A percentile compares a stretch with the other conserved stretches of the same genome.
These are phyloP conservation scores for Clytia hemisphaerica DNA, from an alignment of 30 jellyfish, hydroid and myxozoan genomes.

Conservation along the genomic window DNA sequence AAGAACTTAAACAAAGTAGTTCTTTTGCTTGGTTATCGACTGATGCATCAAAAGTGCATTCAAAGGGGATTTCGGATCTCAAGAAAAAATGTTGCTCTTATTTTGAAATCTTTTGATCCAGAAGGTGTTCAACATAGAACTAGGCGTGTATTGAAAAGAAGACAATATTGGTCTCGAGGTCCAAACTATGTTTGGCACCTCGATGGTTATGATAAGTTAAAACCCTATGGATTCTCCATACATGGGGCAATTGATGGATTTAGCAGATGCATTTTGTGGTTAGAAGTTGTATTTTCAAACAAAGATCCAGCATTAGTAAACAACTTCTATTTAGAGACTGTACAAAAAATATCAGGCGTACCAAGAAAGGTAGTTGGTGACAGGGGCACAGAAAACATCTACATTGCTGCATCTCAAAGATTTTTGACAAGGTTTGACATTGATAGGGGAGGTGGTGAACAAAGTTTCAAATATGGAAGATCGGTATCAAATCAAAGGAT, in stretches of 20 bases:
- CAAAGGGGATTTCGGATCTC: slow-evolving; percentile 15
- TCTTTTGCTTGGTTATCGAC: no score
- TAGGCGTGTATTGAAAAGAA: slow-evolving; percentile 14
- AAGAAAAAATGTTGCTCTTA: slow-evolving; percentile 3
- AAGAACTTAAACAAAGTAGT: no score
- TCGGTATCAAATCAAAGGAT: slow-evolving; percentile 25
- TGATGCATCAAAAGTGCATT: no score
- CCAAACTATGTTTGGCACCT: slow-evolving; percentile 26
- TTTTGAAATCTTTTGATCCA: slow-evolving; percentile 12
- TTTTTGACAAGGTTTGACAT: slow-evolving; percentile 3
- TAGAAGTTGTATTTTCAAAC: slow-evolving; percentile 13
- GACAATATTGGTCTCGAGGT: slow-evolving; percentile 3
- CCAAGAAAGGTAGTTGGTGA: slow-evolving; percentile 6
- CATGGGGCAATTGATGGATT: no score
- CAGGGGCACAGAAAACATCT: slow-evolving; percentile 20
- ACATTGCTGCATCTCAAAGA: slow-evolving; percentile 24
- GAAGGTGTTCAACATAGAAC: slow-evolving; percentile 17
- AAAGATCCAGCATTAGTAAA: slow-evolving; percentile 13
- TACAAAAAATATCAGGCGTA: background rate
- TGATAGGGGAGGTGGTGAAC: slow-evolving; percentile 17
- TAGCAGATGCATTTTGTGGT: slow-evolving; percentile 22
- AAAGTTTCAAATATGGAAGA: slow-evolving; percentile 3
- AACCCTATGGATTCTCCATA: slow-evolving; percentile 11
- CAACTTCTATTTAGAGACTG: slow-evolving; percentile 8
- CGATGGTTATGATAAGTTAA: slow-evolving; percentile 24